Evolutionary conservation across 1,140 invertebrate genomes (phyloP).

Genomic region (Habropoda laboriosa): DNA sequence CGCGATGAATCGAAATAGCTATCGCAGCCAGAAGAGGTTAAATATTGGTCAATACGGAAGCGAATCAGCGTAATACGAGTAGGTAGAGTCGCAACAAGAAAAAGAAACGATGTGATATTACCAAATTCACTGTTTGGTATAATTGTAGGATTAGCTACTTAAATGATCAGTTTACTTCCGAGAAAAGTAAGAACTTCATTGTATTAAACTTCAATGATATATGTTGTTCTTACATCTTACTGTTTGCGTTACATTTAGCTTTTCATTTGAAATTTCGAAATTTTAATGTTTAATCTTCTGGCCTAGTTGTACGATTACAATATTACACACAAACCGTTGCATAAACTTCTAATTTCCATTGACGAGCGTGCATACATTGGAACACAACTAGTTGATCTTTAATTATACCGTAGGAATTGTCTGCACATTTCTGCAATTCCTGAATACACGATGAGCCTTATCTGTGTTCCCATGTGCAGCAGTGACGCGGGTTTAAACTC

Average conservation of each 20-base stretch:
- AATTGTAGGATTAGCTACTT: not conserved
- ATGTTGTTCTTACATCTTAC: no score
- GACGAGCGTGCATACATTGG: not conserved
- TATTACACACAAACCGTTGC: not conserved
- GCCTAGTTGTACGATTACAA: not conserved
- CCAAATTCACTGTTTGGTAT: not conserved
- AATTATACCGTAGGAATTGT: not conserved
- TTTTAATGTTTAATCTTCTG: not conserved
- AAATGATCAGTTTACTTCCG: not conserved
- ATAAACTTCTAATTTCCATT: not conserved
- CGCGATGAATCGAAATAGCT: not conserved
- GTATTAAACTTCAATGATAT: no score
- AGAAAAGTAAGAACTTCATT: no score
- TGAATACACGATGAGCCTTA: not conserved
- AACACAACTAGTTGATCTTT: not conserved
- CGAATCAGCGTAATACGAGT: not conserved
- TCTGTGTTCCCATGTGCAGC: not conserved
- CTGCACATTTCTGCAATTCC: not conserved
- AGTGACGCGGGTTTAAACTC: not conserved
- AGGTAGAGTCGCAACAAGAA: not conserved
- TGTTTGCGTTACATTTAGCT: no score
- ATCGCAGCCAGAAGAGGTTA: not conserved
- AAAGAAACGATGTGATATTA: no score
- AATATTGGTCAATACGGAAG: constrained; percentile 1
- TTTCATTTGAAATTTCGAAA: not conserved